A percentile compares a stretch with the other conserved stretches of the same genome.
These are phyloP conservation scores for Melinopterus prodromus DNA, from an alignment of 2,888 invertebrate genomes.

Conservation along the genomic window DNA sequence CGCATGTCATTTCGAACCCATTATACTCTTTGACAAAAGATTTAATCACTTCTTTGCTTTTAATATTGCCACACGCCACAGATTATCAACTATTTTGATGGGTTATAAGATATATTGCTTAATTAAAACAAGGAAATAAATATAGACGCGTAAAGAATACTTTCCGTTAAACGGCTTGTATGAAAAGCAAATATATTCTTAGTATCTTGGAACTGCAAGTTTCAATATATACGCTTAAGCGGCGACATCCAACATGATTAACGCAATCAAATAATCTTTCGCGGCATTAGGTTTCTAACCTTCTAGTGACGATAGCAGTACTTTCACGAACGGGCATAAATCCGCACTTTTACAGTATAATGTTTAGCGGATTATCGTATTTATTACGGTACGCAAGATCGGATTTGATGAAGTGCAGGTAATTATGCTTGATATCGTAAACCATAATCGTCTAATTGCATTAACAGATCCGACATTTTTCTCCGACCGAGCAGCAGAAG, in stretches of 20 bases:
- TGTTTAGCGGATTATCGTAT: not conserved
- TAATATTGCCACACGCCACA: no score
- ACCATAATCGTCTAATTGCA: not conserved
- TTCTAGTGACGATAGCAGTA: not conserved
- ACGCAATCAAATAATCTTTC: not conserved
- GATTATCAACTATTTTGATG: no score
- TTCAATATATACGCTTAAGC: no score
- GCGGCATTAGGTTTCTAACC: not conserved
- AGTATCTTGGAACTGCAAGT: no score
- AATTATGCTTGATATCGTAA: not conserved
- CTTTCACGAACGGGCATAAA: not conserved
- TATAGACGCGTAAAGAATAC: no score
- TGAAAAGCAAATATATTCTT: no score
- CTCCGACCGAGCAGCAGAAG: not conserved
- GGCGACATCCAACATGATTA: not conserved
- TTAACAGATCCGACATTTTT: not conserved
- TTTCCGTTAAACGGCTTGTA: no score
- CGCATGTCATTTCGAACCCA: no score
- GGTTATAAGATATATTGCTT: no score
- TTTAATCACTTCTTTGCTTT: no score
- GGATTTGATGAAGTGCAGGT: not conserved
- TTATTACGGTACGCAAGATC: not conserved
- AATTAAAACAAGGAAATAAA: no score
- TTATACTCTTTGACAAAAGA: no score
- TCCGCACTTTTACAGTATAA: not conserved